These are phyloP conservation scores for Sorex araneus DNA, from an alignment of 2,113 vertebrate species.

Conservation along the genomic window DNA sequence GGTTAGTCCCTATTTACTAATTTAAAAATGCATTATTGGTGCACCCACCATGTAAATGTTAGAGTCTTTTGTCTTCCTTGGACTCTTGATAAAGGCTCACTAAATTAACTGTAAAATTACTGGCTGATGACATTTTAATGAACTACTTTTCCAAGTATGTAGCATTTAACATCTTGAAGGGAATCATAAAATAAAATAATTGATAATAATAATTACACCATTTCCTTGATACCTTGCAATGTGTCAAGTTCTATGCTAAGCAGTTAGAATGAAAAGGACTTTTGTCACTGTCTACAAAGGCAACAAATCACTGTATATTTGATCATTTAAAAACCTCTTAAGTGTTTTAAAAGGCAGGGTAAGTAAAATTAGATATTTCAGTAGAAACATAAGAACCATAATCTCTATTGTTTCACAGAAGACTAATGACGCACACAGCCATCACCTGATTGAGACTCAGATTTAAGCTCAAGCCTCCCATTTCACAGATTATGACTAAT, in stretches of 20 bases:
- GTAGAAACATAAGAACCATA: constrained; percentile 46
- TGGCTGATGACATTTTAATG: constrained; percentile 68
- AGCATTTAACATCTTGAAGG: constrained; percentile 67
- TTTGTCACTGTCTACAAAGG: constrained; percentile 55
- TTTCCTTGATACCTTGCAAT: constrained; percentile 16
- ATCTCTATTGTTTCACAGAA: neutral
- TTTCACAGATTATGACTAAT: constrained; percentile 41
- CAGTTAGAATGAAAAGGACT: constrained; percentile 27
- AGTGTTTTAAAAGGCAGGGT: constrained; percentile 6
- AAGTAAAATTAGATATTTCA: neutral
- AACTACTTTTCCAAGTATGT: constrained; percentile 33
- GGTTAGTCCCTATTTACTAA: neutral
- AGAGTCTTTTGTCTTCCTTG: constrained; percentile 6
- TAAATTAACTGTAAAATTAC: constrained; percentile 59
- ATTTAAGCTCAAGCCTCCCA: neutral
- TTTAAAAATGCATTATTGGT: constrained; percentile 15
- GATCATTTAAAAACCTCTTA: constrained; percentile 14
- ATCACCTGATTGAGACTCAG: neutral
- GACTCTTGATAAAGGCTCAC: neutral
- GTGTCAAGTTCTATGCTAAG: constrained; percentile 38
- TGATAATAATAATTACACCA: constrained; percentile 45
- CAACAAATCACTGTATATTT: constrained; percentile 14
- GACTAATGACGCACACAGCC: rapidly evolving
- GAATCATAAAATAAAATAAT: constrained; percentile 71
- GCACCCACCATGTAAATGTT: neutral